These are phyloP conservation scores for Leptopilina boulardi DNA, from an alignment of 1,140 invertebrate genomes.

Conservation along the genomic window DNA sequence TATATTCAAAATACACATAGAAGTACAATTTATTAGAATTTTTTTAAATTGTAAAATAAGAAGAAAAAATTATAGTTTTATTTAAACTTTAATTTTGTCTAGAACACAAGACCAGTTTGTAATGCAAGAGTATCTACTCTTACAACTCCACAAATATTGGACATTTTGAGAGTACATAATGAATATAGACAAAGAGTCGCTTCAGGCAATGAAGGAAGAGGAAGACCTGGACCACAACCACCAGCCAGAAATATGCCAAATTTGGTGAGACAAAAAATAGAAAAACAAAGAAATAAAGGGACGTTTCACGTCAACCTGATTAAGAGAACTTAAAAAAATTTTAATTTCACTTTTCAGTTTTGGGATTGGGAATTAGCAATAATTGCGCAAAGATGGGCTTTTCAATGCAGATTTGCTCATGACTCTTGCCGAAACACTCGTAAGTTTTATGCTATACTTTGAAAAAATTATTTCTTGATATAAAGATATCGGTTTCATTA, in stretches of 20 bases:
- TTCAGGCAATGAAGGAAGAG: constrained; percentile 68
- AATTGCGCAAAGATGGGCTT: constrained; percentile 45
- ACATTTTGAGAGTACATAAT: constrained; percentile 69
- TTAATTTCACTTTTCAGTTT: not conserved
- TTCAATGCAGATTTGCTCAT: constrained; percentile 38
- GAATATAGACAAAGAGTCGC: constrained; percentile 70
- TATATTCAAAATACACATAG: no score
- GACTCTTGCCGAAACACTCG: constrained; percentile 13
- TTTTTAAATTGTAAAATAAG: no score
- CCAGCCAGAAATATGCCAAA: constrained; percentile 75
- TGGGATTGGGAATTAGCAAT: constrained; percentile 43
- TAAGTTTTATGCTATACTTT: no score
- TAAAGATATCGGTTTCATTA: no score
- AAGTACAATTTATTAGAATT: no score
- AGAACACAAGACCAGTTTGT: constrained; percentile 29
- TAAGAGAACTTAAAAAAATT: not conserved
- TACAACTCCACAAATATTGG: constrained; percentile 42
- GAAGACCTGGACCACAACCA: constrained; percentile 71
- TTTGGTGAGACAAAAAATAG: constrained; percentile 67
- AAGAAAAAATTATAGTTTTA: no score
- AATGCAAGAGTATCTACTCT: constrained; percentile 41
- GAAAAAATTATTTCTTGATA: no score
- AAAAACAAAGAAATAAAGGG: no score
- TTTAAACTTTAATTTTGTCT: no score
- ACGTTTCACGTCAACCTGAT: no score